Percentiles rank a stretch among this genome's conserved stretches.
phyloP scores from a whole-genome alignment of 1,140 invertebrate genomes.

The Oreohelix idahoensis region DNA sequence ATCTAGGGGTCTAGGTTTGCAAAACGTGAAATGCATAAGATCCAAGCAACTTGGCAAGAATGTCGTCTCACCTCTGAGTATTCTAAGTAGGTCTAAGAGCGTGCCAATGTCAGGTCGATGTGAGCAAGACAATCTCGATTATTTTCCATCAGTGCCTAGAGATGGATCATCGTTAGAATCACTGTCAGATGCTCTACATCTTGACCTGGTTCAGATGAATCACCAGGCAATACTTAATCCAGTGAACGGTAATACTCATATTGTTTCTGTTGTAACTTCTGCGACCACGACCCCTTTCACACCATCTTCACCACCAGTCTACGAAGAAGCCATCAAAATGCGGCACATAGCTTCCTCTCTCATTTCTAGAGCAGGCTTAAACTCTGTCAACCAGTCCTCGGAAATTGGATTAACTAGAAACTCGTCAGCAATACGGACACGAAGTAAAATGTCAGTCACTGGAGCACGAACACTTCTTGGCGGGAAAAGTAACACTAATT shows the following conservation, averaged over 20 bases:
- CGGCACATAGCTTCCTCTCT: not conserved
- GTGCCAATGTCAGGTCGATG: not conserved
- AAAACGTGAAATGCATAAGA: not conserved
- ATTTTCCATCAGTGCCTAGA: not conserved
- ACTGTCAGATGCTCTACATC: not conserved
- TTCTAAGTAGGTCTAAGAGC: slow-evolving; percentile 13
- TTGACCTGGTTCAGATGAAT: not conserved
- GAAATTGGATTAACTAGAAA: slow-evolving; percentile 24
- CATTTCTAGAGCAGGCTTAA: not conserved
- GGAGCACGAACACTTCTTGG: not conserved
- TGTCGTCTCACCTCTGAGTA: not conserved
- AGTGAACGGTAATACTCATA: not conserved
- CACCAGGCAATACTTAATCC: not conserved
- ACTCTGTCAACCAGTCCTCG: not conserved
- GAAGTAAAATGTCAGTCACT: not conserved
- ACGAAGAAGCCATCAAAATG: slow-evolving; percentile 33
- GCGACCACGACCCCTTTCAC: not conserved
- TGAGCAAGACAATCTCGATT: not conserved
- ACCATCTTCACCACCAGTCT: slow-evolving; percentile 13
- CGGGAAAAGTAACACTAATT: not conserved
- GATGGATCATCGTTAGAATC: not conserved
- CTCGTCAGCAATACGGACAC: not conserved
- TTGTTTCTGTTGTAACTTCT: not conserved
- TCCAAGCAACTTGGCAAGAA: not conserved
- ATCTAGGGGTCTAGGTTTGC: not conserved